Percentiles rank a stretch among this genome's conserved stretches.
Conservation (phyloP, 1,140 invertebrate species). For the Limonius californicus region DNA sequence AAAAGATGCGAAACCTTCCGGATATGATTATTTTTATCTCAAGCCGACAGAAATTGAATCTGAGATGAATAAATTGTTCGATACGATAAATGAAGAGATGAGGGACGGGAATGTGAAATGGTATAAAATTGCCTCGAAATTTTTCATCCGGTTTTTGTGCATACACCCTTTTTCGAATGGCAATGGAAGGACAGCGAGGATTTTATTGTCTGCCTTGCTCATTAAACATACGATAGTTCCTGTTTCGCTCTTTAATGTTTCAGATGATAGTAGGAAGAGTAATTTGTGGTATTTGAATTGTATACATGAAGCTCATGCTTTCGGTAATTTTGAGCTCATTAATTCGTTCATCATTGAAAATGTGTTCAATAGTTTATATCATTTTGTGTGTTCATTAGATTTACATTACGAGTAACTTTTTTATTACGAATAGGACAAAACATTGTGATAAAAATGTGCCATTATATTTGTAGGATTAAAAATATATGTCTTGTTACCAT, state of each 20-base stretch:
- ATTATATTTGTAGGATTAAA: no score
- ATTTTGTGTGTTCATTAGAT: no score
- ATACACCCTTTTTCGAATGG: background rate
- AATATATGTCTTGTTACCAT: no score
- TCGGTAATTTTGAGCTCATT: background rate
- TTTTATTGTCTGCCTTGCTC: background rate
- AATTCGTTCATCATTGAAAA: background rate
- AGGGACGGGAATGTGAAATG: background rate
- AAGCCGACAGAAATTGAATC: background rate
- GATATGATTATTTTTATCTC: background rate
- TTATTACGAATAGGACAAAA: no score
- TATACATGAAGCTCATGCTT: background rate
- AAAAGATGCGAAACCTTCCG: background rate
- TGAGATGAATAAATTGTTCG: background rate
- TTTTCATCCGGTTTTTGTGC: background rate
- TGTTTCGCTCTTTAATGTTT: background rate
- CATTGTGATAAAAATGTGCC: no score
- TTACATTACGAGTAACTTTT: no score
- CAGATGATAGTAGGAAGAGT: background rate
- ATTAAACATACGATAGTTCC: background rate
- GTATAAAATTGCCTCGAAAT: background rate
- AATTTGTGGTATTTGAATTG: background rate
- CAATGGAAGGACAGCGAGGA: background rate
- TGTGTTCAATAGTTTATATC: no score
- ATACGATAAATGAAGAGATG: background rate